A percentile compares a stretch with the other conserved stretches of the same genome.
Conservation (phyloP, 2,888 invertebrate species). For the Abrostola tripartita region DNA sequence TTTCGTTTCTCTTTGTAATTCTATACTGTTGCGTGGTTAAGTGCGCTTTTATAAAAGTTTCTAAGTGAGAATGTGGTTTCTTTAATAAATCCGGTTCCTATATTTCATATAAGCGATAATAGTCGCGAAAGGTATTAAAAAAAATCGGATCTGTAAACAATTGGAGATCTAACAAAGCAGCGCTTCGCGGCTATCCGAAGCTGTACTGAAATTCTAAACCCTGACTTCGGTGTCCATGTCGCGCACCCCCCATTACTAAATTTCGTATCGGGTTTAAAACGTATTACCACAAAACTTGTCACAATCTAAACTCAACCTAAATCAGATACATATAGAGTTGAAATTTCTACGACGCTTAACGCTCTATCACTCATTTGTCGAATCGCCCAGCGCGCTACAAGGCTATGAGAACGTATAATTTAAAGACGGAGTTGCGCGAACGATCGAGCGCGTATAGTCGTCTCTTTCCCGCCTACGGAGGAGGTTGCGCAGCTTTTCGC, state of each 20-base stretch:
- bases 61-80: conserved; percentile 57
- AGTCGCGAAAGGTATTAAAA: conserved; percentile 71
- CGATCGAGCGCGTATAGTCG: conserved; percentile 60
- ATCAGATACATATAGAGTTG: not conserved
- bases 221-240: conserved; percentile 87
- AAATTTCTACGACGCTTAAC: conserved; percentile 50
- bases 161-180: conserved; percentile 85
- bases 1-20: conserved; percentile 61
- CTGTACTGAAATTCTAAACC: conserved; percentile 89
- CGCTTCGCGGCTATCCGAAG: conserved; percentile 87
- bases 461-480: conserved; percentile 71
- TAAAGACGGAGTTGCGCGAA: conserved; percentile 82
- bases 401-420: conserved; percentile 89
- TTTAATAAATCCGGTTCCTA: conserved; percentile 62
- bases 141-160: conserved; percentile 85
- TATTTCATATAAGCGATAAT: conserved; percentile 57
- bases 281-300: conserved; percentile 41
- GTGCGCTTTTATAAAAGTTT: conserved; percentile 54
- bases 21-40: conserved; percentile 62
- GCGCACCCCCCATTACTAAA: conserved; percentile 88
- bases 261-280: conserved; percentile 73
- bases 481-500: conserved; percentile 75
- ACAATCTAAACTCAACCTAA: conserved; percentile 46
- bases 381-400: conserved; percentile 71
- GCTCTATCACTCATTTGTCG: conserved; percentile 60